Evolutionary conservation across 2,797 vertebrate genomes (phyloP).

Genomic region (Arremon brunneinucha): DNA sequence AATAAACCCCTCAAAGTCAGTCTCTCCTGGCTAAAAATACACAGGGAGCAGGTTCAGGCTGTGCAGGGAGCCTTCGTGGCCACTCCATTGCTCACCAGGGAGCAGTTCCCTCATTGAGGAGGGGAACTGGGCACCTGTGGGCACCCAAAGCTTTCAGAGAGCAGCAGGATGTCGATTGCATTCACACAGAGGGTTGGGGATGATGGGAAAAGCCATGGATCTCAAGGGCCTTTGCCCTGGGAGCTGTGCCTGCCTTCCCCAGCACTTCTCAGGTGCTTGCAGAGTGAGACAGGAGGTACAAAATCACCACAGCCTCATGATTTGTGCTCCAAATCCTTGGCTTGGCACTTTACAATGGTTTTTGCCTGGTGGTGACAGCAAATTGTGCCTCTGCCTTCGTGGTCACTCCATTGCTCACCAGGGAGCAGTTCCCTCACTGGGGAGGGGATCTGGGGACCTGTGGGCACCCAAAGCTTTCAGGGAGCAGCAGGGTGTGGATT

Average conservation of each 20-base stretch:
- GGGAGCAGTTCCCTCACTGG: not conserved
- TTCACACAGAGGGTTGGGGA: not conserved
- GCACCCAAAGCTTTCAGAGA: not conserved
- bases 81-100: not conserved
- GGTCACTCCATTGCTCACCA: not conserved
- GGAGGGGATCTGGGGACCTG: not conserved
- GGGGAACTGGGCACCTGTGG: too few species aligned
- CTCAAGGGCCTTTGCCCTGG: not conserved
- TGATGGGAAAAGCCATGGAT: not conserved
- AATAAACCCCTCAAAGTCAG: not conserved
- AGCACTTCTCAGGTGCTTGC: not conserved
- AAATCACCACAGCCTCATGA: not conserved
- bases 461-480: not conserved
- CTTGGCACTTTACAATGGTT: rapidly evolving
- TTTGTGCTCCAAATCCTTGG: not conserved
- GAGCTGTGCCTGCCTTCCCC: not conserved
- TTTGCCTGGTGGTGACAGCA: not conserved
- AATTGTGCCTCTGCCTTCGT: not conserved
- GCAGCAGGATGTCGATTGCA: not conserved
- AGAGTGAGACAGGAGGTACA: rapidly evolving
- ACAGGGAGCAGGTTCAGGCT: not conserved
- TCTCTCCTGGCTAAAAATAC: slow-evolving; percentile 27
- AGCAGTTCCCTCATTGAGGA: not conserved
- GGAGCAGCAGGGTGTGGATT: not conserved
- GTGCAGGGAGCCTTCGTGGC: not conserved